Evolutionary conservation across 2,888 invertebrate genomes (phyloP).

Genomic region (Eudasyphora cyanicolor): DNA sequence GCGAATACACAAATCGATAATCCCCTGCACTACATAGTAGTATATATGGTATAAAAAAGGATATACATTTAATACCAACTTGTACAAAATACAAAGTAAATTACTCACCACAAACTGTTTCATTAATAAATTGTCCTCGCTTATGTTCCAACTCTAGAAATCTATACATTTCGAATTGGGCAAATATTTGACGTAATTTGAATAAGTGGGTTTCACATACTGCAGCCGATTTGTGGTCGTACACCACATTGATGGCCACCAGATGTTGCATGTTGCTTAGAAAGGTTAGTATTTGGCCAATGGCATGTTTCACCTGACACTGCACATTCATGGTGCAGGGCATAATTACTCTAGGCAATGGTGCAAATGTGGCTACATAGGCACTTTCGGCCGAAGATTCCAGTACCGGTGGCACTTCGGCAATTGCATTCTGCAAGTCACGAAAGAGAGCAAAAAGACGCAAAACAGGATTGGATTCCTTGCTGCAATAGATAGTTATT

Average conservation of each 20-base stretch:
- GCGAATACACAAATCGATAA: too few species aligned
- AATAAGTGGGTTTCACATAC: constrained; percentile 70
- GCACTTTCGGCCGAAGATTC: constrained; percentile 23
- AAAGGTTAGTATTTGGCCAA: constrained; percentile 69
- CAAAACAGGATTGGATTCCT: constrained; percentile 64
- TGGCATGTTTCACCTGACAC: constrained; percentile 72
- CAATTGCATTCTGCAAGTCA: constrained; percentile 70
- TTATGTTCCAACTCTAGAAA: constrained; percentile 71
- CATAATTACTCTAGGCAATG: constrained; percentile 53
- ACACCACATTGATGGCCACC: constrained; percentile 69
- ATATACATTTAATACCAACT: not conserved
- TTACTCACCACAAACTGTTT: constrained; percentile 66
- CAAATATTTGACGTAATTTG: constrained; percentile 24
- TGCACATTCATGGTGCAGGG: constrained; percentile 72
- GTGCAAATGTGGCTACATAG: constrained; percentile 55
- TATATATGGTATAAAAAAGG: not conserved
- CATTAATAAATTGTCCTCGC: constrained; percentile 65
- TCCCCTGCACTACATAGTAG: too few species aligned
- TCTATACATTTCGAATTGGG: constrained; percentile 60
- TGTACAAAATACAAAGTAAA: not conserved
- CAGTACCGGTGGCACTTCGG: constrained; percentile 66
- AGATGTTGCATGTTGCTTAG: constrained; percentile 66
- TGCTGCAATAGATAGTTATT: too few species aligned
- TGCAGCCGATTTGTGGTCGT: constrained; percentile 68
- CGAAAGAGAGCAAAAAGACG: constrained; percentile 69